These are phyloP conservation scores for Pocillopora meandrina DNA, from an alignment of 92 coral and sea anemone species.

Conservation along the genomic window DNA sequence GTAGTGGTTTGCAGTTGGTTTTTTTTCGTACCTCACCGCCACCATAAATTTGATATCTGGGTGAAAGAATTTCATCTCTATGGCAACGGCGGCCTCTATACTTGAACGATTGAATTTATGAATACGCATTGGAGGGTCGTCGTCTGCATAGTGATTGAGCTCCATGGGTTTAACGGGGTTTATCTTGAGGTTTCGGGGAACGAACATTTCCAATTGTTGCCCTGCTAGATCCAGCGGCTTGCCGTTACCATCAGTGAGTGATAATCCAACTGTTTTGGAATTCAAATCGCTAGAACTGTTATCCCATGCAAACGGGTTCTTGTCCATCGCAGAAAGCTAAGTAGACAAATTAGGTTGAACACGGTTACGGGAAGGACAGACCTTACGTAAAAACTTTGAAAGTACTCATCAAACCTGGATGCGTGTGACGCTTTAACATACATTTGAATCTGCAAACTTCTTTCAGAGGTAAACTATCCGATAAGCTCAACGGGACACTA, in stretches of 20 bases:
- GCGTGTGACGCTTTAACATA: neutral
- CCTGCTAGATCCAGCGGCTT: slow-evolving; percentile 83
- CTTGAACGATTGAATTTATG: slow-evolving; percentile 93
- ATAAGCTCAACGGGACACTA: too few relatives aligned
- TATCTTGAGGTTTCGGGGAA: slow-evolving; percentile 76
- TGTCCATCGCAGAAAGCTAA: slow-evolving; percentile 87
- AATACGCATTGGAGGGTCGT: slow-evolving; percentile 84
- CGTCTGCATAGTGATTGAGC: slow-evolving; percentile 69
- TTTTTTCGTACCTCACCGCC: slow-evolving; percentile 62
- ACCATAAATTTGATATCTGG: slow-evolving; percentile 71
- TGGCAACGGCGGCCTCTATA: slow-evolving; percentile 72
- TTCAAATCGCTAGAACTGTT: slow-evolving; percentile 79
- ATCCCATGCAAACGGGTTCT: slow-evolving; percentile 83
- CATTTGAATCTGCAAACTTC: neutral
- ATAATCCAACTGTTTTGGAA: slow-evolving; percentile 85
- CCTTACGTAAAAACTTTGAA: neutral
- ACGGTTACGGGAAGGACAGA: neutral
- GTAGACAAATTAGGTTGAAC: neutral
- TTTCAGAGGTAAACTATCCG: too few relatives aligned
- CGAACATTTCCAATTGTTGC: slow-evolving; percentile 83
- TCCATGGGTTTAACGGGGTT: slow-evolving; percentile 77
- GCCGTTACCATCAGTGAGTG: slow-evolving; percentile 86
- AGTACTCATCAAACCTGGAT: neutral
- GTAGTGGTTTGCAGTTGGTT: slow-evolving; percentile 78
- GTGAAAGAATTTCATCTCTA: slow-evolving; percentile 70